Percentiles rank a stretch among this genome's conserved stretches.
Conservation (phyloP, 2,113 vertebrate genomes). For the Bos indicus region DNA sequence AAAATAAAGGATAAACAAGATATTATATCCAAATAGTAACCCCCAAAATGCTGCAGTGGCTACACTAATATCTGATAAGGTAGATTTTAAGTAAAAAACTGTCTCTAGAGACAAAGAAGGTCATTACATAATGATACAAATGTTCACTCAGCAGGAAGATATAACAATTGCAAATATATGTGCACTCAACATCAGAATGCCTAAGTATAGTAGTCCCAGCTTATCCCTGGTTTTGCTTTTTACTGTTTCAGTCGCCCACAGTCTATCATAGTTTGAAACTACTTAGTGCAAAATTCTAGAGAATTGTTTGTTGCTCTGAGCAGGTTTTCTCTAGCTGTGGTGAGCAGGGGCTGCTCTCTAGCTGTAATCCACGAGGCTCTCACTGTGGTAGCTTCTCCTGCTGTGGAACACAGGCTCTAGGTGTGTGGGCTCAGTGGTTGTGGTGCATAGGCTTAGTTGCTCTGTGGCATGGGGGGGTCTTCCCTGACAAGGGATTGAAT, state of each 20-base stretch:
- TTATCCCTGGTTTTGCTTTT: not conserved
- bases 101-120: not conserved
- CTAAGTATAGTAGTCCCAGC: not conserved
- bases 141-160: not conserved
- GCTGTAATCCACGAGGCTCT: not conserved
- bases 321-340: not conserved
- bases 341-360: not conserved
- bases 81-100: not conserved
- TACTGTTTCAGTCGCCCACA: not conserved
- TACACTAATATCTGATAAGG: not conserved
- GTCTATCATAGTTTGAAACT: not conserved
- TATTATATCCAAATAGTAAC: not conserved
- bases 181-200: not conserved
- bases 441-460: not conserved
- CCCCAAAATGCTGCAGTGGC: not conserved
- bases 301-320: not conserved
- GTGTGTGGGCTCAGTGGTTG: not conserved
- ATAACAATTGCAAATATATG: not conserved
- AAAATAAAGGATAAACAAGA: not conserved
- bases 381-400: not conserved
- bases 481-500: not conserved
- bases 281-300: not conserved
- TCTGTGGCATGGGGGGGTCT: not conserved
- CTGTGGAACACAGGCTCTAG: not conserved
- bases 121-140: not conserved